Evolutionary conservation across 2,888 invertebrate genomes (phyloP), one percentile per base, ranked within the genome.

Genomic region (Aleiodes leptofemur): DNA sequence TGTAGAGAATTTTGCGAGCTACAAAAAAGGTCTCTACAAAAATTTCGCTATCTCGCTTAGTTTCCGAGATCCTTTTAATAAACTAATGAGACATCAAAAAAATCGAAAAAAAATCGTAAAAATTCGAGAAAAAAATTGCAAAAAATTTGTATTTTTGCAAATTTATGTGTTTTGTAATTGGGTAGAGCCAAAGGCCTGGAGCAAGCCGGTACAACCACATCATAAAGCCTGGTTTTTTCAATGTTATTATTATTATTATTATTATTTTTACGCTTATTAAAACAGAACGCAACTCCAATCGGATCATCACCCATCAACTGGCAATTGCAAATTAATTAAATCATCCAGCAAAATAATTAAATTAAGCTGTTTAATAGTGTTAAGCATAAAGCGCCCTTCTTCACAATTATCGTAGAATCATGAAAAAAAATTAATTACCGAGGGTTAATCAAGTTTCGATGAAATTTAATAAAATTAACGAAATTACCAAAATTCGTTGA

Each of bases 181-280:
- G 11, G 50, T 9, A 23, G 50, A 55, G 68, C 82, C 83, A 83
- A 85, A 86, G 87, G 86, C 86, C 86, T 85, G 88, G 88, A 88
- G 87, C 87, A 86, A 88, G 88, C 87, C 88, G 89, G 88, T 89
- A 89, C 89, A 89, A 88, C 88, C 86, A 87, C 85, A 84, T 66
- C 74, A 73, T 69, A 79, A 76, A 76, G 76, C 76, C 76, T 77
- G 76, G 76, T 76, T 69, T 34, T 23, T 23, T 23, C 23, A 23
- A 23, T 53, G 68, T 75, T 48, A 72, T 69, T 59, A 50, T 72
- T 71, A 14, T 13, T 2, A 13, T 61, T 34, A 14, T 61, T 66
- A 66, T 72, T 76, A 38, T 56, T 51, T 68, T 53, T 16, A 43
- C 64, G 64, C 64, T 64, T 64, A n/a, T 11, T 34, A 50, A 66